A percentile compares a stretch with the other conserved stretches of the same genome.
These are phyloP conservation scores for Drosophila greeni DNA, from an alignment of 2,888 invertebrate genomes.

Conservation along the genomic window DNA sequence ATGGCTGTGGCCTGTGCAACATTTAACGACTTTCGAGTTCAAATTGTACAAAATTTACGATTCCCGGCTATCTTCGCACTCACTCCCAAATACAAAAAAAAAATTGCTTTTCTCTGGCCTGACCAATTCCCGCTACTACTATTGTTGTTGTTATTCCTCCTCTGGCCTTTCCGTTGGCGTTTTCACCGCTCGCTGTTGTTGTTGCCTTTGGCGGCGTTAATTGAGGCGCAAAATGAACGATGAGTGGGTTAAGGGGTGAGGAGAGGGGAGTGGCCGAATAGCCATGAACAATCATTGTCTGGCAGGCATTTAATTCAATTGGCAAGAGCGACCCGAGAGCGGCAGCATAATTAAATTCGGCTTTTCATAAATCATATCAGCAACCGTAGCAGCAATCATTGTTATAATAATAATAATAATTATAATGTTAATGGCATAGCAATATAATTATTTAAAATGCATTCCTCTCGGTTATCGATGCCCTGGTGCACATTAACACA, in stretches of 20 bases:
- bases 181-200: slow-evolving; percentile 25
- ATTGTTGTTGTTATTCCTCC: slow-evolving; percentile 17
- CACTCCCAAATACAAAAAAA: slow-evolving; percentile 38
- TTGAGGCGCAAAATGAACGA: slow-evolving; percentile 63
- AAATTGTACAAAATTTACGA: slow-evolving; percentile 72
- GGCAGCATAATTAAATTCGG: slow-evolving; percentile 41
- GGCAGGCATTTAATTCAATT: slow-evolving; percentile 70
- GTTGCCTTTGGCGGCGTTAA: slow-evolving; percentile 59
- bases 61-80: slow-evolving; percentile 59
- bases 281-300: slow-evolving; percentile 47
- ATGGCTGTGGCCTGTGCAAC: slow-evolving; percentile 59
- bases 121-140: slow-evolving; percentile 14
- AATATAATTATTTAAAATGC: slow-evolving; percentile 14
- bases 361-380: slow-evolving; percentile 31
- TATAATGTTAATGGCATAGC: slow-evolving; percentile 10
- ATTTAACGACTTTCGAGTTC: slow-evolving; percentile 71
- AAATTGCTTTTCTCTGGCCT: slow-evolving; percentile 37
- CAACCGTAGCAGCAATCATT: slow-evolving; percentile 43
- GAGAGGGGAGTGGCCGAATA: neutral
- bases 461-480: slow-evolving; percentile 5
- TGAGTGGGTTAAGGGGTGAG: slow-evolving; percentile 21
- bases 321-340: slow-evolving; percentile 18
- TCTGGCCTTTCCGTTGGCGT: slow-evolving; percentile 12
- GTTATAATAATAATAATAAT: slow-evolving; percentile 35
- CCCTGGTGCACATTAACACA: slow-evolving; percentile 10